A percentile compares a stretch with the other conserved stretches of the same genome.
Evolutionary conservation across 1,140 invertebrate genomes (phyloP).

Genomic region (Spodoptera frugiperda): DNA sequence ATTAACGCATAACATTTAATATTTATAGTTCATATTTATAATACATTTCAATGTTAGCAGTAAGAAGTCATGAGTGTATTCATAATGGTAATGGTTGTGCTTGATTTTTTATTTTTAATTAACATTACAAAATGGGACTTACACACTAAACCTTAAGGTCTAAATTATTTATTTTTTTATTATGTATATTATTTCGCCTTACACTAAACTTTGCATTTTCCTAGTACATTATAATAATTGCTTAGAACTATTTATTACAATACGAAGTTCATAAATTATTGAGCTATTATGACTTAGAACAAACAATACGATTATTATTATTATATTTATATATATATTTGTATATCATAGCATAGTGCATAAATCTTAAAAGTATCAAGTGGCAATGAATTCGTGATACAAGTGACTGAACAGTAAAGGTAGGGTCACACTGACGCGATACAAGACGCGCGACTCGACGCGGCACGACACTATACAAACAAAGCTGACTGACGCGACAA

Average conservation of each 20-base stretch:
- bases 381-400: slow-evolving; percentile 64
- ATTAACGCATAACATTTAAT: slow-evolving; percentile 88
- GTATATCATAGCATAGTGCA: slow-evolving; percentile 73
- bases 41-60: slow-evolving; percentile 86
- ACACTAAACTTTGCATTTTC: slow-evolving; percentile 60
- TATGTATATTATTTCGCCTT: slow-evolving; percentile 77
- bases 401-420: slow-evolving; percentile 50
- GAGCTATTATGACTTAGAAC: slow-evolving; percentile 77
- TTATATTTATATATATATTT: slow-evolving; percentile 57
- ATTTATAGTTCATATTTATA: slow-evolving; percentile 87
- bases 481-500: slow-evolving; percentile 27
- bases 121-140: slow-evolving; percentile 85
- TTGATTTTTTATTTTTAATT: slow-evolving; percentile 72
- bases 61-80: slow-evolving; percentile 84
- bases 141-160: slow-evolving; percentile 61
- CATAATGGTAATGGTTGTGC: slow-evolving; percentile 83
- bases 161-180: slow-evolving; percentile 55
- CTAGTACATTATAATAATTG: slow-evolving; percentile 63
- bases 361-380: slow-evolving; percentile 65
- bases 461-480: slow-evolving; percentile 19
- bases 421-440: slow-evolving; percentile 14
- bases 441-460: not conserved
- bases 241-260: slow-evolving; percentile 72
- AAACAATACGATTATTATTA: slow-evolving; percentile 54
- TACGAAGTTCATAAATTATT: slow-evolving; percentile 76